Evolutionary conservation across 2,888 invertebrate genomes (phyloP).

Genomic region (Mythimna vitellina): DNA sequence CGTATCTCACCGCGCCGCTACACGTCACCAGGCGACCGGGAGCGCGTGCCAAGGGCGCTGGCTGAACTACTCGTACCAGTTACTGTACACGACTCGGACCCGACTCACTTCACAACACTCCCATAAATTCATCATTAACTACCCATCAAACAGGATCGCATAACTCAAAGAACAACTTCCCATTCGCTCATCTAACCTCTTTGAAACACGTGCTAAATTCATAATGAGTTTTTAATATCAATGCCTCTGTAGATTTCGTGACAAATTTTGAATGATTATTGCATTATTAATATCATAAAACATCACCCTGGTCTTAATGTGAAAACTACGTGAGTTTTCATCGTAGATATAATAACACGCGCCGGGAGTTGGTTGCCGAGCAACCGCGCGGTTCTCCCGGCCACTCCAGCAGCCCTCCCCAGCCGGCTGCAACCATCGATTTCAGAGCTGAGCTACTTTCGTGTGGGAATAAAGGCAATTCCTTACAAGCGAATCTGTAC

Average conservation of each 20-base stretch:
- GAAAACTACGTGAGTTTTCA: slow-evolving; percentile 51
- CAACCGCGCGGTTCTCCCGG: slow-evolving; percentile 58
- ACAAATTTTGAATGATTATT: slow-evolving; percentile 13
- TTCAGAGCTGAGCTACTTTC: slow-evolving; percentile 39
- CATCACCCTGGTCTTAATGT: slow-evolving; percentile 16
- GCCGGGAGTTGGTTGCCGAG: slow-evolving; percentile 58
- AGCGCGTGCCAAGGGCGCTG: slow-evolving; percentile 67
- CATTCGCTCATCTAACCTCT: slow-evolving; percentile 3
- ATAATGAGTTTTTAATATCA: slow-evolving; percentile 4
- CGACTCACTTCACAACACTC: slow-evolving; percentile 29
- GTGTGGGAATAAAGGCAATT: slow-evolving; percentile 16
- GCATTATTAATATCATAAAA: slow-evolving; percentile 5
- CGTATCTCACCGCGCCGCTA: slow-evolving; percentile 58
- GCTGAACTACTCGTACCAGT: slow-evolving; percentile 10
- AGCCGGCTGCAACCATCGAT: slow-evolving; percentile 64
- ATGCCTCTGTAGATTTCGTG: neutral
- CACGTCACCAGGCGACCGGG: slow-evolving; percentile 66
- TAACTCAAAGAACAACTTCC: neutral
- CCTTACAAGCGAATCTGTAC: slow-evolving; percentile 33
- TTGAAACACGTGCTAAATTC: slow-evolving; percentile 8
- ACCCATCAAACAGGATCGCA: slow-evolving; percentile 1
- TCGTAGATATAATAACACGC: slow-evolving; percentile 56
- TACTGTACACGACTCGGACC: slow-evolving; percentile 28
- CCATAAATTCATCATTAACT: slow-evolving; percentile 11
- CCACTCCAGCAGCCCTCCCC: slow-evolving; percentile 59